These are phyloP conservation scores for Zhengitettix transpicula DNA, from an alignment of 2,888 invertebrate genomes.

Conservation along the genomic window DNA sequence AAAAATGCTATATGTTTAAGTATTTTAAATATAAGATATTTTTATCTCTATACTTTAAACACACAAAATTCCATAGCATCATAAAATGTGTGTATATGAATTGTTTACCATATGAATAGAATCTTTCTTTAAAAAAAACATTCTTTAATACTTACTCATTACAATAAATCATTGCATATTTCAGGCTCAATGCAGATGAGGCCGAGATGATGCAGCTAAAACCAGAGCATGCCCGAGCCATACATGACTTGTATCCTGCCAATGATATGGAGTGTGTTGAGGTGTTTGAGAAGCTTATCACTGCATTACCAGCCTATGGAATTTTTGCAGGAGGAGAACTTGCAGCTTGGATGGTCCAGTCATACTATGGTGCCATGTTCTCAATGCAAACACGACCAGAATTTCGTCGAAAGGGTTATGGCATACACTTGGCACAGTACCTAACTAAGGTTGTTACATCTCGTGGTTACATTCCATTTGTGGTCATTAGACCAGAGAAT, in stretches of 20 bases:
- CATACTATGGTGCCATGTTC: slow-evolving; percentile 83
- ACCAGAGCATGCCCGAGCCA: slow-evolving; percentile 62
- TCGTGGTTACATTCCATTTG: slow-evolving; percentile 67
- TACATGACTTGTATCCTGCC: slow-evolving; percentile 74
- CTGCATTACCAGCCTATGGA: slow-evolving; percentile 58
- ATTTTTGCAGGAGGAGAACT: slow-evolving; percentile 55
- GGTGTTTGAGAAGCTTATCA: slow-evolving; percentile 63
- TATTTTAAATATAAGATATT: no score
- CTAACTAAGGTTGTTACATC: slow-evolving; percentile 41
- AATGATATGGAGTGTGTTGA: slow-evolving; percentile 76
- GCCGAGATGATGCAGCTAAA: slow-evolving; percentile 60
- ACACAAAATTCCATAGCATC: not conserved
- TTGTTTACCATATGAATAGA: not conserved
- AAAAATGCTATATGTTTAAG: no score
- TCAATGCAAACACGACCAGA: slow-evolving; percentile 76
- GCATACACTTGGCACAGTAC: slow-evolving; percentile 52
- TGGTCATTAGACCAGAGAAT: slow-evolving; percentile 74
- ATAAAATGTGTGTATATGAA: not conserved
- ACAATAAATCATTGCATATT: slow-evolving; percentile 20
- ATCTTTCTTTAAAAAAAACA: not conserved
- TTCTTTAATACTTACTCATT: not conserved
- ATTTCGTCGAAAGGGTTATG: slow-evolving; percentile 36
- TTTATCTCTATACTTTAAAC: no score
- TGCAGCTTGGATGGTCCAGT: slow-evolving; percentile 84
- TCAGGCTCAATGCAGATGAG: slow-evolving; percentile 36